Conservation (phyloP, 1,140 invertebrate species). For the Hormaphis cornu region DNA sequence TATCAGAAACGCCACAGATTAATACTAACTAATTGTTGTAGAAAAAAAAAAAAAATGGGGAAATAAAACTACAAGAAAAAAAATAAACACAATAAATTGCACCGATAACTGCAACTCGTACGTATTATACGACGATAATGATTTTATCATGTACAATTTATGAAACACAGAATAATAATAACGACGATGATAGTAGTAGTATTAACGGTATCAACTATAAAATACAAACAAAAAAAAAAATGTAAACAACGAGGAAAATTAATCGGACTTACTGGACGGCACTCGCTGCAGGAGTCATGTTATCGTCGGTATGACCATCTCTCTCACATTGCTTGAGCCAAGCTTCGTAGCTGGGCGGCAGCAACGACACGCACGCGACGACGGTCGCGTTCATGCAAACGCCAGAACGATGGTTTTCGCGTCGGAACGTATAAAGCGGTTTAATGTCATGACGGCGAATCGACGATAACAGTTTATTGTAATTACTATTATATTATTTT, state of each 20-base stretch:
- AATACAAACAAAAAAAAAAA: background rate
- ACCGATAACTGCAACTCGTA: too few species aligned
- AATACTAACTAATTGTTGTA: too few species aligned
- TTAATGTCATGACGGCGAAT: background rate
- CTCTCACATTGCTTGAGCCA: too few species aligned
- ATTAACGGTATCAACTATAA: background rate
- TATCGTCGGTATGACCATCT: background rate
- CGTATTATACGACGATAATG: too few species aligned
- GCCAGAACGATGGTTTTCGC: background rate
- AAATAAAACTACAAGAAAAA: too few species aligned
- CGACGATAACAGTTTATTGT: too few species aligned
- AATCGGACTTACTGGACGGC: background rate
- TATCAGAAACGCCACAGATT: too few species aligned
- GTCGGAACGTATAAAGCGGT: background rate
- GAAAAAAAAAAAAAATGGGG: too few species aligned
- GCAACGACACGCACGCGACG: background rate
- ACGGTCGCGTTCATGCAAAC: constrained; percentile 1
- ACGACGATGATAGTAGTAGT: background rate
- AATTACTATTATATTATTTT: too few species aligned
- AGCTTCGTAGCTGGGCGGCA: background rate
- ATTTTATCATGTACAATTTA: too few species aligned
- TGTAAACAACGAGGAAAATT: background rate
- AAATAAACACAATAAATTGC: too few species aligned
- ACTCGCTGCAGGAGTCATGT: too few species aligned
- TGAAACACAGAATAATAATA: background rate